A percentile compares a stretch with the other conserved stretches of the same genome.
Evolutionary conservation across 2,797 vertebrate genomes (phyloP).

Genomic region (Synanceia verrucosa): DNA sequence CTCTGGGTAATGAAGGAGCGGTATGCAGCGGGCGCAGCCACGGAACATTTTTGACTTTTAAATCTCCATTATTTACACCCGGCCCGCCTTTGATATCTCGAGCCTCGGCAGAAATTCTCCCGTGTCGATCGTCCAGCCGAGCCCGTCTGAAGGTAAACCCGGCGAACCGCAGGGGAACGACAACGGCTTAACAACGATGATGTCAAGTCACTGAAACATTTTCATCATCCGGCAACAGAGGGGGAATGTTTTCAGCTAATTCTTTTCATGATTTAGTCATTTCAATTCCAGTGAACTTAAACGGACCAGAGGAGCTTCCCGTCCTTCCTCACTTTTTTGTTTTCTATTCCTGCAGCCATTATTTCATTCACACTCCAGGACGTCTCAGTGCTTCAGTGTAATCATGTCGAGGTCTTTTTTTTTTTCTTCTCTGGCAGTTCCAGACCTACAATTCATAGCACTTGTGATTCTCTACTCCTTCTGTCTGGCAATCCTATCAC

Average conservation of each 20-base stretch:
- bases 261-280: conserved; percentile 69
- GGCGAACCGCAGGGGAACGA: conserved; percentile 41
- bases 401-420: conserved; percentile 36
- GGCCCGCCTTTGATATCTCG: conserved; percentile 53
- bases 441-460: conserved; percentile 64
- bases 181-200: conserved; percentile 60
- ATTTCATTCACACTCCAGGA: conserved; percentile 42
- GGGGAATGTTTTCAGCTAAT: conserved; percentile 62
- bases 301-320: conserved; percentile 30
- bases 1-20: conserved; percentile 49
- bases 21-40: conserved; percentile 32
- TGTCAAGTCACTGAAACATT: conserved; percentile 73
- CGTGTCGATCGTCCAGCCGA: conserved; percentile 27
- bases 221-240: conserved; percentile 70
- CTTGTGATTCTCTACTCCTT: conserved; percentile 73
- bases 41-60: conserved; percentile 56
- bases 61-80: conserved; percentile 67
- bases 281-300: conserved; percentile 43
- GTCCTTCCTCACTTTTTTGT: conserved; percentile 45
- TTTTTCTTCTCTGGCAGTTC: background rate
- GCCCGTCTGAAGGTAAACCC: conserved; percentile 66
- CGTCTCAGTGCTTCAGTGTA: conserved; percentile 47
- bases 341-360: conserved; percentile 36
- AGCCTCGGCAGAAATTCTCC: conserved; percentile 39
- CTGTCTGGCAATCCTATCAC: conserved; percentile 73